Base-by-base conservation (phyloP, 2,113 vertebrate genomes). In the Pachycephala philippinensis region DNA sequence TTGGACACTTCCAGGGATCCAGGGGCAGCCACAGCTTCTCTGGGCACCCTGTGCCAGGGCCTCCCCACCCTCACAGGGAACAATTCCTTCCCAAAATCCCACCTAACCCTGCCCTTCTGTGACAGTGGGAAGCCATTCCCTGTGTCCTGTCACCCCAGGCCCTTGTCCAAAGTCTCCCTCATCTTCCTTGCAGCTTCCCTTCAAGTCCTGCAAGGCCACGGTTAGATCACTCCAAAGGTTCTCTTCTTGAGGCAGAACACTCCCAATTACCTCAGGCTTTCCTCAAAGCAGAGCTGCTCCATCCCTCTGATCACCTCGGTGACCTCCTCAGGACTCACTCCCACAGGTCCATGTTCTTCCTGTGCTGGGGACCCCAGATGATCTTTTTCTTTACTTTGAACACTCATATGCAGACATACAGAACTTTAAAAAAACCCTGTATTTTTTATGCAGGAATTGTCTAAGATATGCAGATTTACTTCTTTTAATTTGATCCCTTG, bases 371-470 rank as follows among this genome's bases (percentile, higher is more conserved):
- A 60, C 20, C 24, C 28, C 39, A 26, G 1, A 8, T 39, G 10
- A 22, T 39, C 14, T 71, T 87, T 56, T 50, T 27, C 37, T 82
- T 52, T 72, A 8, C 74, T 77, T 49, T 53, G 44, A 87, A 28
- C 79, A 52, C 17, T 21, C 42, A 21, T 37, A 68, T 0, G 6
- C 30, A 85, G 40, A 14, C 50, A 16, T 26, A 15, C 23, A 18
- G 31, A 45, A 59, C 30, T 56, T 6, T 3, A 2, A 28, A 60
- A 77, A 50, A 26, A 4, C 1, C 7, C 27, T 8, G 0, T 8
- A 1, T 33, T 94, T 88, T 64, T 42, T 19, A 57, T 22, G n/a
- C 27, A 44, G 30, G 35, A 77, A 15, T 90, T 83, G 23, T 28
- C 61, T 72, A 7, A n/a, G 33, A 45, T 53, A 60, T 6, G 20